Evolutionary conservation across 2,113 vertebrate species (phyloP).

Genomic region (Nesospiza acunhae): DNA sequence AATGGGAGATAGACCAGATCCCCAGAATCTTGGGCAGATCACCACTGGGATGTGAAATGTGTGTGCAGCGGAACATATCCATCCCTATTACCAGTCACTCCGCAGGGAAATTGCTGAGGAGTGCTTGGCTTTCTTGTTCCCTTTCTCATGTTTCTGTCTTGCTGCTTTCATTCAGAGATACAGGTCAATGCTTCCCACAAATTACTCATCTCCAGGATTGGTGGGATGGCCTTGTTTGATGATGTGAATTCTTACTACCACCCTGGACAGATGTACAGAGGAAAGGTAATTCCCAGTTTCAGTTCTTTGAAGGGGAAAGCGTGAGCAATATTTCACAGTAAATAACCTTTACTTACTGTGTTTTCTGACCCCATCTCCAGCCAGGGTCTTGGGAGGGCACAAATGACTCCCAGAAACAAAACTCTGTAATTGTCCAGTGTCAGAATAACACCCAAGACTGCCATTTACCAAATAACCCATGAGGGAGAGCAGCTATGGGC

Average conservation of each 20-base stretch:
- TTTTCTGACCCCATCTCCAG: neutral
- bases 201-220: slow-evolving; percentile 47
- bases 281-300: slow-evolving; percentile 62
- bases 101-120: neutral
- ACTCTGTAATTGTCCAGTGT: neutral
- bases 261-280: slow-evolving; percentile 52
- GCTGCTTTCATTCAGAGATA: slow-evolving; percentile 14
- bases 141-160: neutral
- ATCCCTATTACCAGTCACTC: neutral
- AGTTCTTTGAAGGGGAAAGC: neutral
- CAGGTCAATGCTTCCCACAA: slow-evolving; percentile 27
- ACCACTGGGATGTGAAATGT: neutral
- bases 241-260: slow-evolving; percentile 67
- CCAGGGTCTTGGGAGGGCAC: neutral
- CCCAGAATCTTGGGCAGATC: neutral
- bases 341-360: neutral
- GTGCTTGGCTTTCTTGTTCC: neutral
- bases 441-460: neutral
- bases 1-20: neutral
- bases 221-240: slow-evolving; percentile 32
- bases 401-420: neutral
- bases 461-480: neutral
- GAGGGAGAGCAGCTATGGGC: neutral
- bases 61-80: neutral
- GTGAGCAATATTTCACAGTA: neutral